Evolutionary conservation across 2,888 invertebrate species (phyloP).

Genomic region (Chymomyza procnemis): DNA sequence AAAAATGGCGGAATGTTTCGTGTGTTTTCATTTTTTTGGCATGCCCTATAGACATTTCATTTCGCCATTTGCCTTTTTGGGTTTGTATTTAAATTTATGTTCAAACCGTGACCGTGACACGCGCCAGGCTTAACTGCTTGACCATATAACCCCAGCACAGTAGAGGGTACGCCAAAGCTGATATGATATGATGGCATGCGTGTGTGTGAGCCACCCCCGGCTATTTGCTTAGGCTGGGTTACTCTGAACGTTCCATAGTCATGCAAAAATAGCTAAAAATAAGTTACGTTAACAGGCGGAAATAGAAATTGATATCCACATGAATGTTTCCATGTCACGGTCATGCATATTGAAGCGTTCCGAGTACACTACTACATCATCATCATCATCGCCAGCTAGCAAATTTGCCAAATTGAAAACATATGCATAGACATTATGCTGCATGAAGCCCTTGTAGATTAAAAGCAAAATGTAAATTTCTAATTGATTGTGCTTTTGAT

Average conservation of each 20-base stretch:
- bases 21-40: not conserved
- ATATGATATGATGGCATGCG: too few relatives aligned
- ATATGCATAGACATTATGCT: not conserved
- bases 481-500: constrained; percentile 5
- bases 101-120: not conserved
- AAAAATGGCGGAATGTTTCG: not conserved
- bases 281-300: not conserved
- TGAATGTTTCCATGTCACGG: not conserved
- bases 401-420: not conserved
- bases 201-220: not conserved
- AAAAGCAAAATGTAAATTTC: not conserved
- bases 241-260: not conserved
- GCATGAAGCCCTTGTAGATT: not conserved
- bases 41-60: not conserved
- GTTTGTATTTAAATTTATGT: not conserved
- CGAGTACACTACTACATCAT: not conserved
- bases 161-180: too few relatives aligned
- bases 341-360: not conserved
- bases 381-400: not conserved
- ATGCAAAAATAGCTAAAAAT: not conserved
- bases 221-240: not conserved
- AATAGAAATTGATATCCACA: not conserved
- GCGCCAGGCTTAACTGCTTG: not conserved
- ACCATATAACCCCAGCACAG: not conserved
- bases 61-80: not conserved